Conservation (phyloP, 1,140 invertebrate species). For the Lucilia sericata region DNA sequence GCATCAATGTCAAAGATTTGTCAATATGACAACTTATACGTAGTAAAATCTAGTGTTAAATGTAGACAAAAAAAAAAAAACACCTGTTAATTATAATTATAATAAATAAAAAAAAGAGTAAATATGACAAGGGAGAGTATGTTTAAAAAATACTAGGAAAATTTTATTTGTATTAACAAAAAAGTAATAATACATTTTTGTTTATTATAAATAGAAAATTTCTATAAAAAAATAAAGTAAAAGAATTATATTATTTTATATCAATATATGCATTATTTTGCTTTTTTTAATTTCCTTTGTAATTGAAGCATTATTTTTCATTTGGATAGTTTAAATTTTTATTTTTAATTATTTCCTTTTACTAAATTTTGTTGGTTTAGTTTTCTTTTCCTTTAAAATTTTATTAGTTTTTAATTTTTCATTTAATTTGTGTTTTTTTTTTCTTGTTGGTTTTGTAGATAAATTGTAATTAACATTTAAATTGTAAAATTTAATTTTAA, state of each 20-base stretch:
- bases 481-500: slow-evolving; percentile 38
- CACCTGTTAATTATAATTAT: slow-evolving; percentile 5
- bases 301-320: neutral
- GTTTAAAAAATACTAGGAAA: neutral
- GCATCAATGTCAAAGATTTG: slow-evolving; percentile 18
- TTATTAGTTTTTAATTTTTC: slow-evolving; percentile 8
- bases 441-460: slow-evolving; percentile 16
- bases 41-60: slow-evolving; percentile 21
- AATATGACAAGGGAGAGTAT: neutral
- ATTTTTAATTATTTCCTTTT: neutral
- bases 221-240: neutral
- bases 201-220: neutral
- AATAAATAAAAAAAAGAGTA: neutral
- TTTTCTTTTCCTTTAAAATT: neutral
- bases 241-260: neutral
- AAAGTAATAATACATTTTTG: neutral
- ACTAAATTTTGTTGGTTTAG: neutral
- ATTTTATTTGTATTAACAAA: neutral
- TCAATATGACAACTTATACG: neutral
- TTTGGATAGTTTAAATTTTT: neutral
- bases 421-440: slow-evolving; percentile 24
- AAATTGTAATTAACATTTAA: slow-evolving; percentile 45
- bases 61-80: neutral
- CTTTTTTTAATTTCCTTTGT: neutral
- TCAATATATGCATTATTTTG: neutral